Evolutionary conservation across 2,113 vertebrate species (phyloP).

Genomic region (Acinonyx jubatus): DNA sequence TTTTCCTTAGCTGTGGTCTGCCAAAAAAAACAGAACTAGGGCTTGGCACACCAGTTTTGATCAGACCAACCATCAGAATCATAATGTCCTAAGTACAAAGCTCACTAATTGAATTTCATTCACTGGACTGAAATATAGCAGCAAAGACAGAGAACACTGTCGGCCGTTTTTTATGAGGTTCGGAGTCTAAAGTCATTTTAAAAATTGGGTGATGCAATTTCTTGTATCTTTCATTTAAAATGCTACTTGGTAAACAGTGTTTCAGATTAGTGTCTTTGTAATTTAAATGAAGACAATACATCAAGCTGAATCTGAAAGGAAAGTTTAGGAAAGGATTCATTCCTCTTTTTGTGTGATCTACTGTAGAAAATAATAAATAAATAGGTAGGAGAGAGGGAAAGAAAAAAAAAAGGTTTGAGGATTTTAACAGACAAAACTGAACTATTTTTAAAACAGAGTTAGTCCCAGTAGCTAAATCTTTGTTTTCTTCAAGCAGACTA

Average conservation of each 20-base stretch:
- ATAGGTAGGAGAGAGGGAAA: conserved; percentile 20
- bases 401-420: conserved; percentile 46
- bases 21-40: conserved; percentile 39
- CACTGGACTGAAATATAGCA: conserved; percentile 77
- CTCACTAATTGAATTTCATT: conserved; percentile 79
- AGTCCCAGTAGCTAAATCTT: conserved; percentile 85
- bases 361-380: conserved; percentile 68
- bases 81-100: conserved; percentile 77
- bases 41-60: conserved; percentile 57
- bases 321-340: conserved; percentile 87
- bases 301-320: conserved; percentile 84
- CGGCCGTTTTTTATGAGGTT: conserved; percentile 82
- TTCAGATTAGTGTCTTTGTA: conserved; percentile 90
- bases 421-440: conserved; percentile 77
- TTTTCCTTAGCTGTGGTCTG: background rate
- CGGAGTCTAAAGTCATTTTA: conserved; percentile 87
- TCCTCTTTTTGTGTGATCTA: conserved; percentile 76
- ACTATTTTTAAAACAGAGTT: conserved; percentile 83
- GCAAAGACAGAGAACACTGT: conserved; percentile 74
- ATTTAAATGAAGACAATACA: conserved; percentile 91
- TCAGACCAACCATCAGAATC: conserved; percentile 51
- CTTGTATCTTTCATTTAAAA: conserved; percentile 88
- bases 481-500: conserved; percentile 91
- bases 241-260: conserved; percentile 88
- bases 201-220: conserved; percentile 88